phyloP scores from a whole-genome alignment of 2,113 vertebrate genomes.

The Plectropomus leopardus region DNA sequence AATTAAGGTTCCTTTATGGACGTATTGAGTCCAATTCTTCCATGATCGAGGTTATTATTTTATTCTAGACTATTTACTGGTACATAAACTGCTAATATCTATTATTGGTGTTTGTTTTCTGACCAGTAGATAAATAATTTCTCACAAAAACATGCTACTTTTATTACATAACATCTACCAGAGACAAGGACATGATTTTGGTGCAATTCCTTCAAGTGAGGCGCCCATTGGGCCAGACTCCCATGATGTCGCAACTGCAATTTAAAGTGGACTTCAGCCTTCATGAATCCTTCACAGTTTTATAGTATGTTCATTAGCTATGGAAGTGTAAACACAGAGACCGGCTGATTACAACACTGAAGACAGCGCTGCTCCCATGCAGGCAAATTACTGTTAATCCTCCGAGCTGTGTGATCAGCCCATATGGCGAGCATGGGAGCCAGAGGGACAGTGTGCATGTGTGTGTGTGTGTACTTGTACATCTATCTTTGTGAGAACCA shows the following conservation, averaged over 20 bases:
- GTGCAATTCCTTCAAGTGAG: neutral
- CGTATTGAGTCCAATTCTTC: too few relatives aligned
- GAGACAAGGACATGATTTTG: neutral
- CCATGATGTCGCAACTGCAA: neutral
- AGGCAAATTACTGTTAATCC: conserved; percentile 42
- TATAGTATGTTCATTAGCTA: conserved; percentile 41
- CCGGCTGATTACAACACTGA: neutral
- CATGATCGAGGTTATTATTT: too few relatives aligned
- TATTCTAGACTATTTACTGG: too few relatives aligned
- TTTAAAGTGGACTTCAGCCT: conserved; percentile 54
- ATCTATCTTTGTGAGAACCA: too few relatives aligned
- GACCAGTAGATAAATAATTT: too few relatives aligned
- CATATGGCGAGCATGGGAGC: conserved; percentile 52
- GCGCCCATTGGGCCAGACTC: neutral
- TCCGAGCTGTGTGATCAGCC: conserved; percentile 48
- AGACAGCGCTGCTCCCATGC: neutral
- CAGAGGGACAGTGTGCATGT: conserved; percentile 17
- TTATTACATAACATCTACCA: neutral
- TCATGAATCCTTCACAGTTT: conserved; percentile 11
- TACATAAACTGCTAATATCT: too few relatives aligned
- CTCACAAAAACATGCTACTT: too few relatives aligned
- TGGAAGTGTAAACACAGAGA: conserved; percentile 60
- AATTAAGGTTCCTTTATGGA: too few relatives aligned
- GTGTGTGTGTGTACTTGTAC: neutral
- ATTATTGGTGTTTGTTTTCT: too few relatives aligned